phyloP scores from a whole-genome alignment of 2,797 vertebrate species.

The Smutsia gigantea region DNA sequence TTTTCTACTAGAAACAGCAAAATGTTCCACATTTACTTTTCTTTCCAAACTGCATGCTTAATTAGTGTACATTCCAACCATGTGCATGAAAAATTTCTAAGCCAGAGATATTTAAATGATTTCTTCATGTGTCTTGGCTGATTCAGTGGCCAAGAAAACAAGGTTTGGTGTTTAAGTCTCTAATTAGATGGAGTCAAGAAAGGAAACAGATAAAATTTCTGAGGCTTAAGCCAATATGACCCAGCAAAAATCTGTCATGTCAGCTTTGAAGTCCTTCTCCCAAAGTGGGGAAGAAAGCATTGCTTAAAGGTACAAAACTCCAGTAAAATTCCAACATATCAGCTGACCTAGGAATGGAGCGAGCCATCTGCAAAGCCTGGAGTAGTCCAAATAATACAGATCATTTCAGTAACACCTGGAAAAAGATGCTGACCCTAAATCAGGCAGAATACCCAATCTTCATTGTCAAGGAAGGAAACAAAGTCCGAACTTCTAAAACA shows the following conservation, averaged over 20 bases:
- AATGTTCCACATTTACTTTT: constrained; percentile 1
- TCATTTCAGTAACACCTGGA: constrained; percentile 66
- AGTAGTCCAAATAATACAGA: constrained; percentile 74
- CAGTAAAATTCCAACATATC: constrained; percentile 71
- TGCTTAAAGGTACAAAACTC: constrained; percentile 65
- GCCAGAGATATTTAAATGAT: constrained; percentile 51
- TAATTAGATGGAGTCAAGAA: constrained; percentile 24
- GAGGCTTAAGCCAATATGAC: constrained; percentile 71
- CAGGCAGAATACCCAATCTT: constrained; percentile 73
- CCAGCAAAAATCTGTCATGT: constrained; percentile 9
- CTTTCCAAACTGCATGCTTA: constrained; percentile 42
- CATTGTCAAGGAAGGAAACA: background rate
- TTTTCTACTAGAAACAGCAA: constrained; percentile 54
- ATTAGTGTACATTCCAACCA: constrained; percentile 51
- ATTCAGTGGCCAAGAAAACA: constrained; percentile 72
- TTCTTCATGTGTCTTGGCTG: constrained; percentile 71
- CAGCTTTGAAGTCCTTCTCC: constrained; percentile 41
- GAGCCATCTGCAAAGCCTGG: constrained; percentile 61
- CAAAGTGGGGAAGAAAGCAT: background rate
- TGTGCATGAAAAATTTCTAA: background rate
- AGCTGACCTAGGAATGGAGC: constrained; percentile 20
- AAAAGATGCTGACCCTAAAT: constrained; percentile 75
- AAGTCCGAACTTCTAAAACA: constrained; percentile 81
- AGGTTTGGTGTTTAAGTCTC: background rate
- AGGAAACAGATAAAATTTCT: constrained; percentile 67